Percentiles rank a stretch among this genome's conserved stretches.
Conservation (phyloP, 2,797 vertebrate species). For the Sebastes ruberrimus region DNA sequence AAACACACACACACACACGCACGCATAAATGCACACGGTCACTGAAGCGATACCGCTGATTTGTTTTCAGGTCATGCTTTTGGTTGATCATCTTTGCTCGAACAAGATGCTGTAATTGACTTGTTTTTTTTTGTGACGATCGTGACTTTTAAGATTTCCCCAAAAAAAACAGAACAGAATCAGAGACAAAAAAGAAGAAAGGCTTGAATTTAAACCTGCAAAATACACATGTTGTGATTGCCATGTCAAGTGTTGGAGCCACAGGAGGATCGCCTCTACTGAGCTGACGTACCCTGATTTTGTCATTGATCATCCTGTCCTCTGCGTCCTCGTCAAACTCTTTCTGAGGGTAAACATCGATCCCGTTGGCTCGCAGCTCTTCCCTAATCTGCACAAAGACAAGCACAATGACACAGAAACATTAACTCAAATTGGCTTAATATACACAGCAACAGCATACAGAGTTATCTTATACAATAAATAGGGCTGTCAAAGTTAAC, state of each 20-base stretch:
- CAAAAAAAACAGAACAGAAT: background rate
- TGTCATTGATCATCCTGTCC: conserved; percentile 94
- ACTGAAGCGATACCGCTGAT: background rate
- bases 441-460: background rate
- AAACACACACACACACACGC: background rate
- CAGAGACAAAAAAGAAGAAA: background rate
- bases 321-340: conserved; percentile 97
- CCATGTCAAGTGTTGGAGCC: background rate
- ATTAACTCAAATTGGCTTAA: background rate
- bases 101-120: background rate
- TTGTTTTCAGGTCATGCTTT: conserved; percentile 11
- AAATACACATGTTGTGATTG: background rate
- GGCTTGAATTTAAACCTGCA: background rate
- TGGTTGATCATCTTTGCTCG: background rate
- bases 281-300: conserved; percentile 88
- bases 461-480: background rate
- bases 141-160: background rate
- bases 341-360: conserved; percentile 96
- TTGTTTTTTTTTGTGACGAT: background rate
- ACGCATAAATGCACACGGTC: background rate
- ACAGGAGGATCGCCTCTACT: background rate
- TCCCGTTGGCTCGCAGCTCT: conserved; percentile 93
- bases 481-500: too few relatives aligned
- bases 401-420: background rate
- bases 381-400: conserved; percentile 87